Evolutionary conservation across 2,113 vertebrate genomes (phyloP).

Genomic region (Chlorodrepanis virens): DNA sequence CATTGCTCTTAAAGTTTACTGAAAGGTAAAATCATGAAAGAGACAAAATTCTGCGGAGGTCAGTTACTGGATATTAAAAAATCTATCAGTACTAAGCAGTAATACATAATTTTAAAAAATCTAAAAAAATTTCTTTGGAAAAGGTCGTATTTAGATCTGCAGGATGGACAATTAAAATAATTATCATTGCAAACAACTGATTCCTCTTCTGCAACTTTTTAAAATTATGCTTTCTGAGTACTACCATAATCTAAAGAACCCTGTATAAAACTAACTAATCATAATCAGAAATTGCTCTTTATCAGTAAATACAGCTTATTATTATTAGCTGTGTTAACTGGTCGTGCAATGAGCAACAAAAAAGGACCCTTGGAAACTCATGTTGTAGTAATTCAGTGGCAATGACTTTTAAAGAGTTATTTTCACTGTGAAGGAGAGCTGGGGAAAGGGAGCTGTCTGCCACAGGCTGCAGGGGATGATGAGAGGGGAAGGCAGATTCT

Average conservation of each 20-base stretch:
- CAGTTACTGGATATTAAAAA: not conserved
- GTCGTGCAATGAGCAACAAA: accelerated
- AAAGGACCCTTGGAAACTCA: not conserved
- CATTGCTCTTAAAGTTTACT: not conserved
- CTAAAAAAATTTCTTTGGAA: not conserved
- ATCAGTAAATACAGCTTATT: not conserved
- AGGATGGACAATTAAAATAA: not conserved
- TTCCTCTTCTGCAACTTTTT: not conserved
- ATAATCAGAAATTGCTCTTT: not conserved
- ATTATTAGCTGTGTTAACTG: not conserved
- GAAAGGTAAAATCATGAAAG: not conserved
- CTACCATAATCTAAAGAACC: not conserved
- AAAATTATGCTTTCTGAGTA: not conserved
- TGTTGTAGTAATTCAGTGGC: not conserved
- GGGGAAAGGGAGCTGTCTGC: not conserved
- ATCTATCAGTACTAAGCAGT: not conserved
- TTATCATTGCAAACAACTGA: not conserved
- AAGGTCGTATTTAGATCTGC: not conserved
- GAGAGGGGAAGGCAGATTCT: not conserved
- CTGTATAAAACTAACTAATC: not conserved
- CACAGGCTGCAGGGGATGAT: not conserved
- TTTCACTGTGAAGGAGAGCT: not conserved
- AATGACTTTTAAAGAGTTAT: not conserved
- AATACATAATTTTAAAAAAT: not conserved
- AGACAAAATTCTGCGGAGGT: not conserved